Base-by-base conservation (phyloP, 2,113 vertebrate genomes). In the Craseonycteris thonglongyai region DNA sequence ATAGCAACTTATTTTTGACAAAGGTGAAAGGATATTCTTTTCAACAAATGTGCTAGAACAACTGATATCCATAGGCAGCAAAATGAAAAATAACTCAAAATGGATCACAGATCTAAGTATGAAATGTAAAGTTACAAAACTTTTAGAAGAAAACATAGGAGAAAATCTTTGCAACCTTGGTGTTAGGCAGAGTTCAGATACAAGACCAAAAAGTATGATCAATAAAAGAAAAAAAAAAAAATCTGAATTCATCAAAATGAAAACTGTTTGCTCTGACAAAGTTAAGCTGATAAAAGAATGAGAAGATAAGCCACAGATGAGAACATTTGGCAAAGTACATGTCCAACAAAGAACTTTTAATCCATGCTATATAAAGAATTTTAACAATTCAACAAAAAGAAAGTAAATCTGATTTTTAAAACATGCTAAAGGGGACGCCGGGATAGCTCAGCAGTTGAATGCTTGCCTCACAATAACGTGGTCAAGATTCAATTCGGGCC, bases 321-420 rank as follows among this genome's bases (percentile, higher is more conserved):
- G 51, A 18, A 75, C 38, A 61, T 56, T 87, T 59, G 72, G 56
- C 47, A 45, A 87, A 61, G n/a, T 59, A 82, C 7, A 19, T 76
- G 82, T 56, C n/a, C 82, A 35, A 82, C 38, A 85, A 92, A 92
- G 63, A 61, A 90, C 19, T 96, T 91, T 76, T 38, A 80, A 86
- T 82, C n/a, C 38, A 83, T 78, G 93, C 51, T 80, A 85, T 63
- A 89, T 5, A 91, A 89, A 92, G 10, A 92, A 78, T 8, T 82
- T 93, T 12, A 40, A 95, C 93, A 85, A 80, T 51, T 81, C 38
- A 96, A 88, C 8, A 47, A 88, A 80, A 94, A 89, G 26, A 63
- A 83, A 94, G 49, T 33, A 90, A 74, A 78, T 40, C 33, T 19
- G 54, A 42, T 49, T 5, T 7, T n/a, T n/a, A n/a, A n/a, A n/a